Evolutionary conservation across 2,113 vertebrate genomes (phyloP).

Genomic region (Melanerpes formicivorus): DNA sequence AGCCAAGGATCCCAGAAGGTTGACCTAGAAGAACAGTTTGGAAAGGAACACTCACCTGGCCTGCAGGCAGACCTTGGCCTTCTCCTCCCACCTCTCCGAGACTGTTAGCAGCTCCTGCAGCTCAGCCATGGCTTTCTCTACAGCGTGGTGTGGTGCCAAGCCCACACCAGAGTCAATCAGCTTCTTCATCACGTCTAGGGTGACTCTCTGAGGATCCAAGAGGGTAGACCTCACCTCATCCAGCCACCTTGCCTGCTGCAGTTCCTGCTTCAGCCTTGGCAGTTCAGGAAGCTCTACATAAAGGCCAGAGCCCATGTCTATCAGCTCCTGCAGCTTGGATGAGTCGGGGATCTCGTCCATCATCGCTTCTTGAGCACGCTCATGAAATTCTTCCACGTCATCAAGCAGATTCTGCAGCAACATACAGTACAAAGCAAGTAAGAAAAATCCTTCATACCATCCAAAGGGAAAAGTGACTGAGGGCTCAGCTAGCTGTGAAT

Average conservation of each 20-base stretch:
- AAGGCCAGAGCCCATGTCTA: slow-evolving; percentile 92
- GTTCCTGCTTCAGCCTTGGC: slow-evolving; percentile 91
- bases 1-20: rapidly evolving
- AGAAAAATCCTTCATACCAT: not conserved
- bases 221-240: slow-evolving; percentile 94
- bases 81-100: slow-evolving; percentile 97
- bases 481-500: not conserved
- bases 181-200: slow-evolving; percentile 96
- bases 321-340: slow-evolving; percentile 89
- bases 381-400: slow-evolving; percentile 96
- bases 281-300: slow-evolving; percentile 95
- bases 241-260: slow-evolving; percentile 97
- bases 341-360: slow-evolving; percentile 92
- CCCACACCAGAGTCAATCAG: slow-evolving; percentile 96
- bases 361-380: slow-evolving; percentile 92
- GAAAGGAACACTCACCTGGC: slow-evolving; percentile 84
- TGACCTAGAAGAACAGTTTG: not conserved
- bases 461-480: not conserved
- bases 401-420: slow-evolving; percentile 90
- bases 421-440: not conserved
- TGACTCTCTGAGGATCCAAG: slow-evolving; percentile 91
- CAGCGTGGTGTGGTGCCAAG: slow-evolving; percentile 93
- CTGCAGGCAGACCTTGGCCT: slow-evolving; percentile 93
- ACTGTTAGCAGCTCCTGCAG: slow-evolving; percentile 97
- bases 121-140: slow-evolving; percentile 98